These are phyloP conservation scores for Tupaia tana DNA, from an alignment of 2,113 vertebrate genomes.

Conservation along the genomic window DNA sequence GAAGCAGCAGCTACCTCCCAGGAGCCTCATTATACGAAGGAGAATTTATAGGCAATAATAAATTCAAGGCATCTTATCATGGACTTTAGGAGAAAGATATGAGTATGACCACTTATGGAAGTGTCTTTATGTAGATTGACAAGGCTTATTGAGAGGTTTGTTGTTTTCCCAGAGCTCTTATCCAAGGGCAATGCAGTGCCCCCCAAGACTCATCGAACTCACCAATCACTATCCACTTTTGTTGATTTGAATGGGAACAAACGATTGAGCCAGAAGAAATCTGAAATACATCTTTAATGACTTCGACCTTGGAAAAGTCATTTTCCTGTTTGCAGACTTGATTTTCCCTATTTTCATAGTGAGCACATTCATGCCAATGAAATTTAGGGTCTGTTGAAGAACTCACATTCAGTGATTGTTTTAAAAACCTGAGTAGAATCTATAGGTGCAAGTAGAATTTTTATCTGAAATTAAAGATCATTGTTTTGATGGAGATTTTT, in stretches of 20 bases:
- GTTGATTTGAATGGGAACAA: conserved; percentile 31
- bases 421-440: not conserved
- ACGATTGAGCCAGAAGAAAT: conserved; percentile 18
- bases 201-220: conserved; percentile 36
- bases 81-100: conserved; percentile 27
- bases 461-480: conserved; percentile 25
- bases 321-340: conserved; percentile 43
- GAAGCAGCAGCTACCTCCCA: conserved; percentile 29
- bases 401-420: not conserved
- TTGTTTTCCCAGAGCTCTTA: conserved; percentile 45
- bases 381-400: not conserved
- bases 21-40: conserved; percentile 50
- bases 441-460: not conserved
- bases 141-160: conserved; percentile 39
- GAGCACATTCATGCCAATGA: not conserved
- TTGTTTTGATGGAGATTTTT: conserved; percentile 24
- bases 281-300: not conserved
- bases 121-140: conserved; percentile 27
- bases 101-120: not conserved
- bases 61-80: conserved; percentile 60
- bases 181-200: not conserved
- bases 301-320: conserved; percentile 29
- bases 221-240: not conserved
- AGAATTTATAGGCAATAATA: conserved; percentile 62
- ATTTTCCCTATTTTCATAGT: conserved; percentile 53